These are phyloP conservation scores for Apotomis turbidana DNA, from an alignment of 2,888 invertebrate genomes.

Conservation along the genomic window DNA sequence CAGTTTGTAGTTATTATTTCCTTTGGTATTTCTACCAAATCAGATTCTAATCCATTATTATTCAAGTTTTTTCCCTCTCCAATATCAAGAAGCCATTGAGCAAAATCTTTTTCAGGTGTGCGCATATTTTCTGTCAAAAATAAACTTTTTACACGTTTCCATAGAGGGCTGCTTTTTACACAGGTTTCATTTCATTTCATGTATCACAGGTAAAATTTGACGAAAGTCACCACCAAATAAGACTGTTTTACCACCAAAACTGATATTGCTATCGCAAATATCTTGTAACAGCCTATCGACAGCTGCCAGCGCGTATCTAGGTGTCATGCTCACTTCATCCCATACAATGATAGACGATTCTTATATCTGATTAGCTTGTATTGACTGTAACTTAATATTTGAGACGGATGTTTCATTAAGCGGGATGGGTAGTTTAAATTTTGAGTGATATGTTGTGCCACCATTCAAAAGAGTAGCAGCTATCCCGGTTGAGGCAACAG, in stretches of 20 bases:
- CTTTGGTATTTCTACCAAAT: constrained; percentile 21
- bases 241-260: constrained; percentile 4
- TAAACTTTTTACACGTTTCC: neutral
- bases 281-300: constrained; percentile 8
- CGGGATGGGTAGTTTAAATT: constrained; percentile 7
- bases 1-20: constrained; percentile 18
- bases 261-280: neutral
- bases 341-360: constrained; percentile 2
- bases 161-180: constrained; percentile 1
- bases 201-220: constrained; percentile 3
- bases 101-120: too few species aligned
- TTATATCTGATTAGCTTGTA: neutral
- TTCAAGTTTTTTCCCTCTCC: neutral
- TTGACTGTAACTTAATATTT: neutral
- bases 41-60: constrained; percentile 1
- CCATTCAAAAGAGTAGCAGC: constrained; percentile 10
- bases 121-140: neutral
- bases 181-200: neutral
- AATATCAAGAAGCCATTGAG: too few species aligned
- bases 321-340: neutral
- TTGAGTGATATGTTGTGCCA: constrained; percentile 10
- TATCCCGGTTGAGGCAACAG: neutral
- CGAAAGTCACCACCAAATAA: constrained; percentile 8
- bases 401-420: constrained; percentile 6
- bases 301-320: constrained; percentile 4